Evolutionary conservation across 1,140 invertebrate genomes (phyloP).

Genomic region (Gonatopus flavifemur): DNA sequence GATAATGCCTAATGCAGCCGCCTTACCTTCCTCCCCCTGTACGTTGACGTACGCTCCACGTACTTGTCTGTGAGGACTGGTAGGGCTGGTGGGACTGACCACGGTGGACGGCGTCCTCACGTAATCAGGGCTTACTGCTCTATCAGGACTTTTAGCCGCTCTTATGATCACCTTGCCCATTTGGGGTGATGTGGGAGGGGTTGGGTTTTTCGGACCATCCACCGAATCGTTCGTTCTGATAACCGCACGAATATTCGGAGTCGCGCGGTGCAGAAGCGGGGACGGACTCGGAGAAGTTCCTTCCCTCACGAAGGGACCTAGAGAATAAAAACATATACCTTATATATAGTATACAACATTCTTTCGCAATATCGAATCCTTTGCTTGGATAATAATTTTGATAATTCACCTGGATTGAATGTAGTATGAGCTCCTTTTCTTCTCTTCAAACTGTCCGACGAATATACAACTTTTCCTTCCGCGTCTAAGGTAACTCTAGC

Average conservation of each 20-base stretch:
- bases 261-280: conserved; percentile 50
- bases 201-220: conserved; percentile 42
- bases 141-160: conserved; percentile 60
- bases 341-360: too few species aligned
- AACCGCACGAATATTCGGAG: conserved; percentile 50
- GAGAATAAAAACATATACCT: too few species aligned
- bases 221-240: conserved; percentile 44
- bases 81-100: conserved; percentile 61
- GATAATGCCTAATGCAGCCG: conserved; percentile 59
- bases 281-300: conserved; percentile 50
- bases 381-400: too few species aligned
- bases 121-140: conserved; percentile 63
- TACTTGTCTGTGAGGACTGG: conserved; percentile 42
- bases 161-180: conserved; percentile 67
- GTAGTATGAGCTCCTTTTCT: conserved; percentile 80
- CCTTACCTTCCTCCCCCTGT: conserved; percentile 67
- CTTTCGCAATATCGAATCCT: too few species aligned
- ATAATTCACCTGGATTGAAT: conserved; percentile 76
- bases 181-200: conserved; percentile 33
- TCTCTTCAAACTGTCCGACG: conserved; percentile 82
- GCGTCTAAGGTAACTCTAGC: conserved; percentile 83
- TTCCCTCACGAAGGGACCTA: conserved; percentile 55
- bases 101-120: conserved; percentile 64
- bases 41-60: conserved; percentile 73
- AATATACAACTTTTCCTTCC: conserved; percentile 86